These are phyloP conservation scores for Noturus placidus DNA, from an alignment of 2,113 vertebrate species.

Conservation along the genomic window DNA sequence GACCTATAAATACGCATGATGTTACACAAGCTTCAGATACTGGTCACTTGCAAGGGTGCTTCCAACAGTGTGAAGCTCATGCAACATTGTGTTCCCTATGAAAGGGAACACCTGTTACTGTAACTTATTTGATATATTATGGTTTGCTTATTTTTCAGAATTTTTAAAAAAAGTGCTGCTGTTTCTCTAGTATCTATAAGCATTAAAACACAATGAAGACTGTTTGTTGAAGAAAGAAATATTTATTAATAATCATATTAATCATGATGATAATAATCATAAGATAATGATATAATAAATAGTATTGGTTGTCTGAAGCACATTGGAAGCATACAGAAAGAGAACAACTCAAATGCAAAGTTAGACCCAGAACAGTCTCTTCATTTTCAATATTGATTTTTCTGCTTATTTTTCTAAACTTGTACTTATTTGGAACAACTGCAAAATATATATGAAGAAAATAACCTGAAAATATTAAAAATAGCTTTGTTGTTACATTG, in stretches of 20 bases:
- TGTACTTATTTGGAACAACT: conserved; percentile 62
- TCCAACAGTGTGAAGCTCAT: too few species aligned
- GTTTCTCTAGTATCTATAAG: not conserved
- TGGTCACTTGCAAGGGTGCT: too few species aligned
- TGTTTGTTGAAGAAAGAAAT: conserved; percentile 70
- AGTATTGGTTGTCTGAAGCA: conserved; percentile 73
- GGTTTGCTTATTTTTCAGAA: not conserved
- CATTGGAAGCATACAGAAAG: conserved; percentile 71
- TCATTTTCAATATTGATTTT: conserved; percentile 60
- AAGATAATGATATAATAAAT: conserved; percentile 74
- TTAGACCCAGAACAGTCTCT: conserved; percentile 60
- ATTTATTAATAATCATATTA: conserved; percentile 75
- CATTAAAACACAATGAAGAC: conserved; percentile 12
- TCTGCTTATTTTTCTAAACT: conserved; percentile 56
- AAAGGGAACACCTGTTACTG: not conserved
- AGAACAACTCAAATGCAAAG: conserved; percentile 62
- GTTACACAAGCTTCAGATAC: too few species aligned
- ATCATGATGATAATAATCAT: conserved; percentile 69
- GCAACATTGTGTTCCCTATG: too few species aligned
- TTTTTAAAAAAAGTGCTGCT: not conserved
- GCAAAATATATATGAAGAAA: conserved; percentile 58
- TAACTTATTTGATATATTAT: not conserved
- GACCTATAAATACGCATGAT: too few species aligned
- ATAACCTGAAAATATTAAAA: conserved; percentile 55
- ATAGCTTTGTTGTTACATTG: conserved; percentile 62